phyloP scores from a whole-genome alignment of 2,113 vertebrate genomes.

The Zosterops pallidus region DNA sequence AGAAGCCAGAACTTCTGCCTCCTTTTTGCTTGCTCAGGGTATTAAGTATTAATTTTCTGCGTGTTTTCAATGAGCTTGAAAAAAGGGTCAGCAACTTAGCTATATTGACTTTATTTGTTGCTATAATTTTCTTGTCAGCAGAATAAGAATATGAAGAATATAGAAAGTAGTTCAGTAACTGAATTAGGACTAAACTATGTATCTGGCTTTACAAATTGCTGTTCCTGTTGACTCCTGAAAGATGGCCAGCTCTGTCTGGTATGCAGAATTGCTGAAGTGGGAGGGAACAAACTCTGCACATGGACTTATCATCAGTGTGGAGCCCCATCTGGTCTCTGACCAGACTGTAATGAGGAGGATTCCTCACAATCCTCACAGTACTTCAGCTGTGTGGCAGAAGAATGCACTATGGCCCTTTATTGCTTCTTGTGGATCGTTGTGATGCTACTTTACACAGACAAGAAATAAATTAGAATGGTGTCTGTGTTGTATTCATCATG shows the following conservation, averaged over 20 bases:
- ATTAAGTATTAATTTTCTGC: background rate
- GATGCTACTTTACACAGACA: background rate
- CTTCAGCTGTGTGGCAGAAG: background rate
- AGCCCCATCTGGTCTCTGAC: background rate
- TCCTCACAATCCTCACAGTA: background rate
- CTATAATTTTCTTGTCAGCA: background rate
- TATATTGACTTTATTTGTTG: background rate
- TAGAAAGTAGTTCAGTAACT: background rate
- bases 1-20: background rate
- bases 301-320: fast-evolving
- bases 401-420: background rate
- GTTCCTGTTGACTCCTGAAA: background rate
- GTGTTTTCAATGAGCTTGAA: background rate
- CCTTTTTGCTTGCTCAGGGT: background rate
- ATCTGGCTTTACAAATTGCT: background rate
- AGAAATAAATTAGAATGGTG: background rate
- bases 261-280: background rate
- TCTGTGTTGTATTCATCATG: background rate
- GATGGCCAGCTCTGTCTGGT: background rate
- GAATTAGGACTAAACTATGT: background rate
- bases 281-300: background rate
- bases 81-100: background rate
- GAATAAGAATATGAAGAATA: background rate
- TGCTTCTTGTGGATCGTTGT: background rate
- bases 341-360: background rate